phyloP scores from a whole-genome alignment of 2,113 vertebrate genomes.

The zebrafish (Danio rerio) region GRCz12tu NC_133176.1:26761501-26762000 shows the following conservation, averaged over 20 bases:
- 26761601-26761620: constrained; percentile 23
- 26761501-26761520: constrained; percentile 24
- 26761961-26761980: constrained; percentile 1
- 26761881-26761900: constrained; percentile 17
- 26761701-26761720: neutral
- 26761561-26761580: neutral
- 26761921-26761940: constrained; percentile 6
- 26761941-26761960: neutral
- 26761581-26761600: constrained; percentile 20
- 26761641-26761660: constrained; percentile 2
- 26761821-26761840: neutral
- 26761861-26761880: constrained; percentile 10
- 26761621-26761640: constrained; percentile 19
- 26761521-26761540: constrained; percentile 1
- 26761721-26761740: neutral
- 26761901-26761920: constrained; percentile 5
- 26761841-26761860: neutral
- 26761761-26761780: neutral
- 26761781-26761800: constrained; percentile 6
- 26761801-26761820: constrained; percentile 3
- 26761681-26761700: constrained; percentile 12
- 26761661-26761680: constrained; percentile 27
- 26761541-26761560: constrained; percentile 1
- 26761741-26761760: neutral
- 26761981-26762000: neutral